These are phyloP conservation scores for Corydoras sp. DNA, from an alignment of 2,113 vertebrate genomes.

Conservation along the genomic window DNA sequence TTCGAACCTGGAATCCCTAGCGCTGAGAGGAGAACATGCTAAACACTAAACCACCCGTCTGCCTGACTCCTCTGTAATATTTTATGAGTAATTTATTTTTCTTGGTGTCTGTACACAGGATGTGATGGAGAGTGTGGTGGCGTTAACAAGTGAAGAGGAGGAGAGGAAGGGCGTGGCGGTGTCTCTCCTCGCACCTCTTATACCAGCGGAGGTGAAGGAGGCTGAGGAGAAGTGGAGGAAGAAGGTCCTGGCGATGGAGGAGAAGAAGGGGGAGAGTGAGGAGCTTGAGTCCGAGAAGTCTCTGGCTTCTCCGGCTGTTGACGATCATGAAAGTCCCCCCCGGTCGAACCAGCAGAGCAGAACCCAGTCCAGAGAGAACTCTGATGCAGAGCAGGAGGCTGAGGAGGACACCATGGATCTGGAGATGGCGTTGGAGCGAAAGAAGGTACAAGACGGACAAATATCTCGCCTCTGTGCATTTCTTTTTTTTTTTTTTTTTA, in stretches of 20 bases:
- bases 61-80: neutral
- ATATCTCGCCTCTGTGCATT: too few species aligned
- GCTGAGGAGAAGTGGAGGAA: conserved; percentile 94
- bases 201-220: conserved; percentile 85
- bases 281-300: conserved; percentile 63
- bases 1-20: too few species aligned
- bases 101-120: conserved; percentile 64
- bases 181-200: conserved; percentile 82
- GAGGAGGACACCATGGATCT: conserved; percentile 90
- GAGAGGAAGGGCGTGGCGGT: conserved; percentile 87
- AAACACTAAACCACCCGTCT: too few species aligned
- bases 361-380: conserved; percentile 67
- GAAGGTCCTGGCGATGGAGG: conserved; percentile 78
- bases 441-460: conserved; percentile 69
- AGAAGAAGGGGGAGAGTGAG: conserved; percentile 61
- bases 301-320: conserved; percentile 33
- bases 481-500: too few species aligned
- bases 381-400: conserved; percentile 69
- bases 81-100: neutral
- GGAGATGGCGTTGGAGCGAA: conserved; percentile 90
- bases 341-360: conserved; percentile 74
- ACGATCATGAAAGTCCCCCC: conserved; percentile 56
- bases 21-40: too few species aligned
- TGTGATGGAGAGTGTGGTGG: conserved; percentile 87
- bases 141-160: conserved; percentile 86